These are phyloP conservation scores for Erebia aethiops DNA, from an alignment of 2,888 invertebrate species.

Conservation along the genomic window DNA sequence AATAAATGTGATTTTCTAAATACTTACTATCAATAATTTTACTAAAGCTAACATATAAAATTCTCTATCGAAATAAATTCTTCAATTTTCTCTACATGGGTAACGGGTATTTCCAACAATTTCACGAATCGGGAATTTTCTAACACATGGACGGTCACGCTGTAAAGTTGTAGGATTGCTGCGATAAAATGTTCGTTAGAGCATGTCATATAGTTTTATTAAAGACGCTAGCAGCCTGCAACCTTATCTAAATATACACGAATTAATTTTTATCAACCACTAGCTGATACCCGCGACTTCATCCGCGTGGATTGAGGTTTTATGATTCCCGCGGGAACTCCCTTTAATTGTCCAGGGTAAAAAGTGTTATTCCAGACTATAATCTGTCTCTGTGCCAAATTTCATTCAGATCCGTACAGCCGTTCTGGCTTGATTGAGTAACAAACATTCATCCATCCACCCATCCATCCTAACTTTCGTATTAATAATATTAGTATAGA, in stretches of 20 bases:
- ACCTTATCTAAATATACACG: neutral
- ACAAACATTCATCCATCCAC: too few species aligned
- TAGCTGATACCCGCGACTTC: too few species aligned
- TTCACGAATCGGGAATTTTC: slow-evolving; percentile 8
- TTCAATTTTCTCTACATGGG: neutral
- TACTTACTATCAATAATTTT: neutral
- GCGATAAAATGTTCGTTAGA: slow-evolving; percentile 13
- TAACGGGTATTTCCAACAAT: slow-evolving; percentile 7
- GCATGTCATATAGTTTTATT: neutral
- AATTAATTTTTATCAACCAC: too few species aligned
- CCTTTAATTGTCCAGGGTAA: too few species aligned
- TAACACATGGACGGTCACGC: slow-evolving; percentile 2
- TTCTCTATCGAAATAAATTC: neutral
- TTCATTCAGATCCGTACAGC: too few species aligned
- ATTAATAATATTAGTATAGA: too few species aligned
- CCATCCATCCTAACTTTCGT: too few species aligned
- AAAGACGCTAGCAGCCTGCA: neutral
- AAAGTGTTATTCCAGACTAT: too few species aligned
- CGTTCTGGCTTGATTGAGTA: too few species aligned
- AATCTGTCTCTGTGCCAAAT: too few species aligned
- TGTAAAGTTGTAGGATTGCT: slow-evolving; percentile 12
- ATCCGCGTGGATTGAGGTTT: too few species aligned
- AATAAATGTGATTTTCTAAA: neutral
- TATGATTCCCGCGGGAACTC: too few species aligned
- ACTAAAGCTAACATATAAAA: neutral